A percentile compares a stretch with the other conserved stretches of the same genome.
phyloP scores from a whole-genome alignment of 1,140 invertebrate species.

The Leptinotarsa texana region DNA sequence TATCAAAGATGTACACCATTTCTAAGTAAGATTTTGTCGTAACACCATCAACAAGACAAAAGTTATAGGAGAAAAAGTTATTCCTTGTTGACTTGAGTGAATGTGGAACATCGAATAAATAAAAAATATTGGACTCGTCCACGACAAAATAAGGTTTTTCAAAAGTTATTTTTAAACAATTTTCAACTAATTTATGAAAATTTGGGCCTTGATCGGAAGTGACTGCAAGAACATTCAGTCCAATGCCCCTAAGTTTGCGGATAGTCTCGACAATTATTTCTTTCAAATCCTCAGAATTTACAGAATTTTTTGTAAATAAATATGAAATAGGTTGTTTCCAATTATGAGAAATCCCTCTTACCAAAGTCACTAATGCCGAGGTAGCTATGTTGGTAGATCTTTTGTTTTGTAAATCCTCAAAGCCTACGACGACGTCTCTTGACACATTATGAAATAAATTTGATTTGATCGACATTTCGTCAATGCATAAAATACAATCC shows the following conservation, averaged over 20 bases:
- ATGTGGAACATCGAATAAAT: constrained; percentile 31
- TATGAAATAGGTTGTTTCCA: constrained; percentile 46
- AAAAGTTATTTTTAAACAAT: constrained; percentile 14
- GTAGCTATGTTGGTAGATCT: constrained; percentile 30
- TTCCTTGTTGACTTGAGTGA: constrained; percentile 34
- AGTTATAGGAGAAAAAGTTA: constrained; percentile 27
- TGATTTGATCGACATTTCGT: no score
- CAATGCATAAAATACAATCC: no score
- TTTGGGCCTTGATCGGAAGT: background rate
- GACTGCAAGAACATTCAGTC: constrained; percentile 33
- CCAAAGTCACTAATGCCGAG: constrained; percentile 31
- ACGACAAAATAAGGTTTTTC: constrained; percentile 26
- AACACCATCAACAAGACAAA: background rate
- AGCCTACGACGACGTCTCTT: no score
- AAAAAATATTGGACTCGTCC: constrained; percentile 26
- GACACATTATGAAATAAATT: no score
- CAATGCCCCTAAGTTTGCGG: constrained; percentile 34
- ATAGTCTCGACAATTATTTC: constrained; percentile 37
- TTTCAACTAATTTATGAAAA: constrained; percentile 11
- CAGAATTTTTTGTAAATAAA: constrained; percentile 32
- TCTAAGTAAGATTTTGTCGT: background rate
- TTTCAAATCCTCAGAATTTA: constrained; percentile 33
- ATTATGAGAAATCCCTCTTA: constrained; percentile 35
- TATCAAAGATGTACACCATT: background rate
- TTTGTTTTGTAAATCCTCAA: no score